These are phyloP conservation scores for Charadrius vociferus DNA, from an alignment of 2,113 vertebrate species.

Conservation along the genomic window DNA sequence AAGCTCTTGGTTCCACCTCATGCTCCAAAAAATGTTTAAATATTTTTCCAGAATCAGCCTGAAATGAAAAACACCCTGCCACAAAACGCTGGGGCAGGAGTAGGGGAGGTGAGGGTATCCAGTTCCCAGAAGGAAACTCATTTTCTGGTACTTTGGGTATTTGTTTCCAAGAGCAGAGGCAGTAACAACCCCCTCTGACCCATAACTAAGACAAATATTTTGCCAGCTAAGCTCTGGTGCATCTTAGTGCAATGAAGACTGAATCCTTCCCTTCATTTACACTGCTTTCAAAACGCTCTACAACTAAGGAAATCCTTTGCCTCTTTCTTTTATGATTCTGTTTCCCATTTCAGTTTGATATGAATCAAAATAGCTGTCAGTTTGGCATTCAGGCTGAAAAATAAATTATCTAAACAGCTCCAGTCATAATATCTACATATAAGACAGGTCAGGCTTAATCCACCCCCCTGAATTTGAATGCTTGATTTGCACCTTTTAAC, in stretches of 20 bases:
- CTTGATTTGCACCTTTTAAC: neutral
- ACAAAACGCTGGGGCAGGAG: neutral
- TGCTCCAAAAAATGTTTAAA: neutral
- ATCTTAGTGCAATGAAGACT: neutral
- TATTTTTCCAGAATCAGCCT: neutral
- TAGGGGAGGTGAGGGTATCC: accelerated
- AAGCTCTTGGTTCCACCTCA: neutral
- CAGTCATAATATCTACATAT: neutral
- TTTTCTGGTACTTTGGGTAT: neutral
- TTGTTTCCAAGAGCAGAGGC: neutral
- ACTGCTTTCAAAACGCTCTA: neutral
- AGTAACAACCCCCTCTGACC: neutral
- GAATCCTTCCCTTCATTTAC: neutral
- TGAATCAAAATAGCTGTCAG: neutral
- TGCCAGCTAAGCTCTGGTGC: neutral
- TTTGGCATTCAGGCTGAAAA: neutral
- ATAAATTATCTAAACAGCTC: neutral
- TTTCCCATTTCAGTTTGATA: neutral
- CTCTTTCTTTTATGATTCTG: neutral
- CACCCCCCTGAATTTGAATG: neutral
- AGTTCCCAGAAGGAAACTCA: neutral
- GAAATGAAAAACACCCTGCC: neutral
- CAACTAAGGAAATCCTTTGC: neutral
- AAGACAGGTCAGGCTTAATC: neutral
- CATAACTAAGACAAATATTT: neutral